Conservation (phyloP, 2,113 vertebrate genomes). For the Podocnemis expansa region DNA sequence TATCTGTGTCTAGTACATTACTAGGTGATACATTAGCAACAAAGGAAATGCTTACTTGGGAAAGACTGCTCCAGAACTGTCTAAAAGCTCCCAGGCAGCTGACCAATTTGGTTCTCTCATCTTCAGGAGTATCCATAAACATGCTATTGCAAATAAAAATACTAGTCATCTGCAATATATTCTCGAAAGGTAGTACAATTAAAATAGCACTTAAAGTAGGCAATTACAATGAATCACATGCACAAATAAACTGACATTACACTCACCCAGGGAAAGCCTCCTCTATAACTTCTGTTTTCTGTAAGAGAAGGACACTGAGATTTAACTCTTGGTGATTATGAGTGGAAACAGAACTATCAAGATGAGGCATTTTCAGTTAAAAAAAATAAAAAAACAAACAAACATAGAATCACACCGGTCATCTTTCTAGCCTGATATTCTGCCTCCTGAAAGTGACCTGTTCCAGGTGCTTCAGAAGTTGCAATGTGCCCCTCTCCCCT, state of each 20-base stretch:
- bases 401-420: background rate
- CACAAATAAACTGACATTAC: background rate
- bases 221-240: background rate
- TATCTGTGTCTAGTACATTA: background rate
- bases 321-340: fast-evolving
- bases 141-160: slow-evolving; percentile 80
- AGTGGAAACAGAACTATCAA: background rate
- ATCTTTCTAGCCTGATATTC: background rate
- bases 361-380: background rate
- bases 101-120: slow-evolving; percentile 94
- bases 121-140: slow-evolving; percentile 98
- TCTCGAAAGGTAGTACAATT: background rate
- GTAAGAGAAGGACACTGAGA: slow-evolving; percentile 17
- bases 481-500: background rate
- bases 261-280: slow-evolving; percentile 98
- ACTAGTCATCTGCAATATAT: background rate
- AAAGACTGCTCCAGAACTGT: slow-evolving; percentile 93
- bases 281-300: slow-evolving; percentile 98
- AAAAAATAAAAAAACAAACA: too few species aligned
- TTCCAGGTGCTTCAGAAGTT: background rate
- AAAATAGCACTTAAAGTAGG: background rate
- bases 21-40: fast-evolving
- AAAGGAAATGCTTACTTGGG: slow-evolving; percentile 84
- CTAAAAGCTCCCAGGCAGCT: slow-evolving; percentile 95
- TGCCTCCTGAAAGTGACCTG: background rate